phyloP scores from a whole-genome alignment of 2,888 invertebrate species.

The Drosophila neonasuta region DNA sequence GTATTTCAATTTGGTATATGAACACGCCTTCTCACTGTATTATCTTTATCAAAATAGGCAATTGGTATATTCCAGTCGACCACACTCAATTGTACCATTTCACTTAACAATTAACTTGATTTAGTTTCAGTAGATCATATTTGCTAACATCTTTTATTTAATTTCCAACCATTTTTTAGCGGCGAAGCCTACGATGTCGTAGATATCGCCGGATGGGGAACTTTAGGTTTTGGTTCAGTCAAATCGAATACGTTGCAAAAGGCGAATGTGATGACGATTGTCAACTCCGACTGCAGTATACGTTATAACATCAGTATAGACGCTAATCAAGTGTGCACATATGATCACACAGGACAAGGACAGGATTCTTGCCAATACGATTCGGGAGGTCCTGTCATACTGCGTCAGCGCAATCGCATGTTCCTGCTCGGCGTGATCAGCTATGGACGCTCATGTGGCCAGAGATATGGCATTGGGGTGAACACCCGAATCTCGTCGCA shows the following conservation, averaged over 20 bases:
- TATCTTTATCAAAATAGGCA: too few species aligned
- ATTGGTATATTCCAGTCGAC: too few species aligned
- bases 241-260: slow-evolving; percentile 83
- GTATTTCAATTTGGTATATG: too few species aligned
- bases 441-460: slow-evolving; percentile 83
- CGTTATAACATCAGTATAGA: slow-evolving; percentile 56
- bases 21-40: too few species aligned
- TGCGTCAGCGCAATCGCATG: slow-evolving; percentile 80
- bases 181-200: slow-evolving; percentile 52
- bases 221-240: slow-evolving; percentile 82
- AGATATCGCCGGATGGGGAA: slow-evolving; percentile 83
- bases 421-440: slow-evolving; percentile 84
- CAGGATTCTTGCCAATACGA: slow-evolving; percentile 84
- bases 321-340: slow-evolving; percentile 67
- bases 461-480: slow-evolving; percentile 82
- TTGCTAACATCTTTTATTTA: neutral
- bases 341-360: slow-evolving; percentile 67
- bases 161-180: slow-evolving; percentile 12
- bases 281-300: slow-evolving; percentile 59
- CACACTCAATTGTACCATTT: too few species aligned
- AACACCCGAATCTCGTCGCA: slow-evolving; percentile 84
- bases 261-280: slow-evolving; percentile 81
- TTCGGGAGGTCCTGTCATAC: slow-evolving; percentile 84
- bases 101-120: too few species aligned
- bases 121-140: too few species aligned